Conservation (phyloP, 2,797 vertebrate genomes). For the Garrulus glandarius region DNA sequence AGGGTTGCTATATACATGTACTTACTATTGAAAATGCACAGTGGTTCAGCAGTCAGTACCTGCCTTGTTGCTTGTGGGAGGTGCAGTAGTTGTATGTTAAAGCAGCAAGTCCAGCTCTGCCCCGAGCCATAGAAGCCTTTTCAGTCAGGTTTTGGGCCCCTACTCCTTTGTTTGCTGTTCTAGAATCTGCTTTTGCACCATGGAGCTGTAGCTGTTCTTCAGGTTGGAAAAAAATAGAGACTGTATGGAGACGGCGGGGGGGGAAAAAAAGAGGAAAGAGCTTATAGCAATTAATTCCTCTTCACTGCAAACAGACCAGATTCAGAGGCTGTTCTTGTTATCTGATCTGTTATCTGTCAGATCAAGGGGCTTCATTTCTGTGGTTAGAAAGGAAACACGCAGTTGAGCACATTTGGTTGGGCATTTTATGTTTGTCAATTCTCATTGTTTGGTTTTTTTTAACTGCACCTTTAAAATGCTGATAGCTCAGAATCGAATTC, state of each 20-base stretch:
- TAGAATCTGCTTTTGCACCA: not conserved
- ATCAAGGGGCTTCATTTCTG: not conserved
- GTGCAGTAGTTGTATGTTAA: not conserved
- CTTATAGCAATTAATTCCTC: not conserved
- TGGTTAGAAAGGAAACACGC: not conserved
- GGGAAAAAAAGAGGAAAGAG: rapidly evolving
- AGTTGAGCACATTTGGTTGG: not conserved
- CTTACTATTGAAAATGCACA: not conserved
- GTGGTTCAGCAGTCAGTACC: not conserved
- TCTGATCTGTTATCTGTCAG: not conserved
- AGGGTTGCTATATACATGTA: rapidly evolving
- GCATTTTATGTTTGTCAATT: not conserved
- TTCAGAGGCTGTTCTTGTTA: not conserved
- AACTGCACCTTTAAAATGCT: not conserved
- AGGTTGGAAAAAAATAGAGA: not conserved
- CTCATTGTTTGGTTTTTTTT: not conserved
- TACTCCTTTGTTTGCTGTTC: not conserved
- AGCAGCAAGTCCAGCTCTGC: not conserved
- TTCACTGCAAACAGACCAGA: not conserved
- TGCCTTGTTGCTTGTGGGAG: not conserved
- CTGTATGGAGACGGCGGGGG: rapidly evolving
- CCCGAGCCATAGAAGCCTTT: not conserved
- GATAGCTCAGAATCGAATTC: not conserved
- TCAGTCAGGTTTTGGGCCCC: not conserved
- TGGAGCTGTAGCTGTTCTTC: not conserved